Percentiles rank a stretch among this genome's conserved stretches.
Evolutionary conservation across 2,113 vertebrate genomes (phyloP).

Genomic region (Choloepus hoffmanni): DNA sequence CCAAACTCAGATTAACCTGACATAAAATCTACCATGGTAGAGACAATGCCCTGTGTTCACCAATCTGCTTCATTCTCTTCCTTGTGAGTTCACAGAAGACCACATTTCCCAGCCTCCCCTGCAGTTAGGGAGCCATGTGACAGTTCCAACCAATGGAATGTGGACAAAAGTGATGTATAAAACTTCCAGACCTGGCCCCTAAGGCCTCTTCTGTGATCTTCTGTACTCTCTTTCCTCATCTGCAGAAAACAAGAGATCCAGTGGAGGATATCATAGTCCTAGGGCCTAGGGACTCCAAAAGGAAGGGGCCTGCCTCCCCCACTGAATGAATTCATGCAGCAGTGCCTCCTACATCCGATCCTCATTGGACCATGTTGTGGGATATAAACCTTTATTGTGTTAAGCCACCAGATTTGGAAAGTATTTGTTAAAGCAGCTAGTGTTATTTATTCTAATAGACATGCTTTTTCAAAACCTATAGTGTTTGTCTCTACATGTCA

Average conservation of each 20-base stretch:
- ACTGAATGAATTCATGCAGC: not conserved
- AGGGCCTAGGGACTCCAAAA: not conserved
- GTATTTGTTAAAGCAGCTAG: not conserved
- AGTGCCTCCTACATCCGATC: not conserved
- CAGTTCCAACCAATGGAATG: not conserved
- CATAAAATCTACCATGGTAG: not conserved
- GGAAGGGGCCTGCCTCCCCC: not conserved
- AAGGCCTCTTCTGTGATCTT: not conserved
- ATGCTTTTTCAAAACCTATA: not conserved
- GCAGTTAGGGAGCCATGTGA: not conserved
- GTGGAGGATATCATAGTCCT: not conserved
- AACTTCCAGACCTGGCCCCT: not conserved
- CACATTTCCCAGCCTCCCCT: not conserved
- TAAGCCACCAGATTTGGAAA: not conserved
- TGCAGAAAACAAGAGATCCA: not conserved
- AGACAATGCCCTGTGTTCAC: not conserved
- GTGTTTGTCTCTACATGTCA: not conserved
- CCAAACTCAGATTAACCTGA: not conserved
- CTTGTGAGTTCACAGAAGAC: not conserved
- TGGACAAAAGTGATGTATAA: not conserved
- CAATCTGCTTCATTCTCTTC: not conserved
- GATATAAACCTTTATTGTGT: not conserved
- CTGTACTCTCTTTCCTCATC: not conserved
- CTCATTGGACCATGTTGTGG: not conserved
- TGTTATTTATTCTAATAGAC: not conserved